Conservation (phyloP, 2,113 vertebrate genomes). For the Carollia perspicillata region DNA sequence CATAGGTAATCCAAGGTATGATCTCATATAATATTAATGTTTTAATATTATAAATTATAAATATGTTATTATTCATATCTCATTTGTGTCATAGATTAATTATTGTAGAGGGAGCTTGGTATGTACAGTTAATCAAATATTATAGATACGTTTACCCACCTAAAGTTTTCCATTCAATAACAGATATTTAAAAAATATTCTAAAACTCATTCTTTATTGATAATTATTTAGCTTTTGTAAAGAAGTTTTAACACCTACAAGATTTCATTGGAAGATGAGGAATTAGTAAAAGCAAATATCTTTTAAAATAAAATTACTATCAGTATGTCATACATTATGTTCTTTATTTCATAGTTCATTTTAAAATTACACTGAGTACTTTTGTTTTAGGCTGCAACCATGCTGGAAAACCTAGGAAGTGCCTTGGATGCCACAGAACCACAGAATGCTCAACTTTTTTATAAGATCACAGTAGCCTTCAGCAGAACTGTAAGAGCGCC, state of each 20-base stretch:
- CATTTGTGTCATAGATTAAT: neutral
- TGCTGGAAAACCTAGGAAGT: slow-evolving; percentile 86
- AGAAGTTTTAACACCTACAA: neutral
- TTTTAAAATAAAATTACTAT: slow-evolving; percentile 21
- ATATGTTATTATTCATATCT: neutral
- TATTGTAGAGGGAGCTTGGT: neutral
- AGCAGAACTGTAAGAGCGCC: slow-evolving; percentile 89
- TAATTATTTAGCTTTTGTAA: neutral
- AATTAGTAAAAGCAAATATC: slow-evolving; percentile 11
- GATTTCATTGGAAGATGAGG: neutral
- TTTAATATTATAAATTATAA: too few species aligned
- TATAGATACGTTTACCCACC: neutral
- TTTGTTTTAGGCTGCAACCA: slow-evolving; percentile 86
- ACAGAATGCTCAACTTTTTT: slow-evolving; percentile 89
- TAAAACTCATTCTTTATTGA: neutral
- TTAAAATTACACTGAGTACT: neutral
- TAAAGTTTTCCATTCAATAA: slow-evolving; percentile 22
- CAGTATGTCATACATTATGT: neutral
- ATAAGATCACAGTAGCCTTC: slow-evolving; percentile 92
- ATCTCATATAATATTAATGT: neutral
- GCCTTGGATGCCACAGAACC: slow-evolving; percentile 89
- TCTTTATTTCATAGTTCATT: neutral
- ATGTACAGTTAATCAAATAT: neutral
- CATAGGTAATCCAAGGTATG: neutral
- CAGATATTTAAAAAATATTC: neutral